Evolutionary conservation across 2,113 vertebrate species (phyloP), one percentile per base, ranked within the genome.

Genomic region (Salvelinus fontinalis): DNA sequence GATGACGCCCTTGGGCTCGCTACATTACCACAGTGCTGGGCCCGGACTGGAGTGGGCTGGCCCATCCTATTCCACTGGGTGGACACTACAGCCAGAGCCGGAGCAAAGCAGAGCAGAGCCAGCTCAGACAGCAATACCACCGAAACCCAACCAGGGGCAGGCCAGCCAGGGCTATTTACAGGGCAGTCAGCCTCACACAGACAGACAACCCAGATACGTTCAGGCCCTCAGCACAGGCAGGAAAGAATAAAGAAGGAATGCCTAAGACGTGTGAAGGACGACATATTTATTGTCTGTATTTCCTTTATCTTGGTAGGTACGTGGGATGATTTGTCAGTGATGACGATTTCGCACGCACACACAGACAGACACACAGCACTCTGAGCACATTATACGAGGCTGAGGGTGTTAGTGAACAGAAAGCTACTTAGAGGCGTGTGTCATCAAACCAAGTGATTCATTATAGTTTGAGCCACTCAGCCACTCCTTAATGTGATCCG

Each of bases 1-100:
- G 92, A 87, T 88, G 88, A 88, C 85, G 89, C 90, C 89, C 88
- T 89, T 79, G 75, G 78, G 81, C 74, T 81, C 76, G 9, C 16
- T 22, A 8, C 48, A 18, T 27, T 76, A 86, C 87, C 89, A 29
- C 89, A 88, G 78, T 2, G 66, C 69, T 73, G 39, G 39, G 39
- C 39, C 39, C 39, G 39, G 39, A 81, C 74, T 80, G 86, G 51
- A 71, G 79, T 51, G 62, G 59, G 74, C 75, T 84, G 83, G 83
- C 71, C 82, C 81, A 72, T 82, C 79, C 79, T 79, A 65, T 7
- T 18, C 9, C 20, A 66, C 24, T 69, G 81, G 44, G 69, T 72
- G 84, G 72, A 77, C 66, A 71, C 71, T 72, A 76, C 73, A 84
- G 69, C 51, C 70, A n/a, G 74, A 13, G 81, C 80, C 69, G 82